Evolutionary conservation across 2,888 invertebrate species (phyloP).

Genomic region (Omphaloscelis lunosa): DNA sequence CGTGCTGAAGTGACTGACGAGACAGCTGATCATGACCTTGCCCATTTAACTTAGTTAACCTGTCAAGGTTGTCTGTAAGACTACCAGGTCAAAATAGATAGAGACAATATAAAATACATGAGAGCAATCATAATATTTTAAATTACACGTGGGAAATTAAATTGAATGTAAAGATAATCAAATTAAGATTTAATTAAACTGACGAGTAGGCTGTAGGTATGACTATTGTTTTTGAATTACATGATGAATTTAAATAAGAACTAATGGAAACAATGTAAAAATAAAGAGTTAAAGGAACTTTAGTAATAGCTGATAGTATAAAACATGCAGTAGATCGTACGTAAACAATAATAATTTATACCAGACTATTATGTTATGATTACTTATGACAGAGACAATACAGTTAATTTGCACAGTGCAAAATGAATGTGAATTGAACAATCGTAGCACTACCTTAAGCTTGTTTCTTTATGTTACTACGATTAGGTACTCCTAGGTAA

Average conservation of each 20-base stretch:
- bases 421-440: conserved; percentile 1
- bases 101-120: background rate
- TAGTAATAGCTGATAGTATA: background rate
- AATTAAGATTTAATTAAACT: background rate
- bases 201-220: background rate
- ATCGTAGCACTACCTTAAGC: background rate
- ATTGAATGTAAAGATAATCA: background rate
- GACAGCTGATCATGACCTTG: conserved; percentile 30
- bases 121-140: background rate
- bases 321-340: background rate
- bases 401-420: background rate
- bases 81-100: conserved; percentile 9
- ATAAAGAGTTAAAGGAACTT: conserved; percentile 1
- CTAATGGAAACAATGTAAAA: background rate
- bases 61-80: conserved; percentile 32
- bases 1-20: background rate
- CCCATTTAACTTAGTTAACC: conserved; percentile 4
- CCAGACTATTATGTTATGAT: background rate
- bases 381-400: background rate
- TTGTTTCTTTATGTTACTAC: background rate
- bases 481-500: too few relatives aligned
- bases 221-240: background rate
- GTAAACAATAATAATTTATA: conserved; percentile 15
- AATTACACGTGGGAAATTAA: background rate
- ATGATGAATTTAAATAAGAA: background rate